Percentiles rank a stretch among this genome's conserved stretches.
Evolutionary conservation across 2,888 invertebrate species (phyloP).

Genomic region (Drosophila greeni): DNA sequence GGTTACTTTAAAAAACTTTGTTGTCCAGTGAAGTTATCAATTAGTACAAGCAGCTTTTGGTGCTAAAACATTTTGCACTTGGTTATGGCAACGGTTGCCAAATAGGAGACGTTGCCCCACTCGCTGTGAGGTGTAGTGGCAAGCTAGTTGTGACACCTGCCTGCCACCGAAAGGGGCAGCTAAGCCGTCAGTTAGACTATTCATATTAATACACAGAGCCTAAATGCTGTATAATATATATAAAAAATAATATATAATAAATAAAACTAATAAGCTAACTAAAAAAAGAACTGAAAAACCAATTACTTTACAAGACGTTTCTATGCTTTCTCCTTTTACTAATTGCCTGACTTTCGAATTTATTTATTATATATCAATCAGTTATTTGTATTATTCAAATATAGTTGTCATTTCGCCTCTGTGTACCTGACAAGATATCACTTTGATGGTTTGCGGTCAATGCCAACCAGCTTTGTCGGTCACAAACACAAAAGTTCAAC

Average conservation of each 20-base stretch:
- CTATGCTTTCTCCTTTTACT: background rate
- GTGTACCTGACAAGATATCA: constrained; percentile 28
- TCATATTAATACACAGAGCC: background rate
- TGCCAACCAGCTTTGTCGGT: constrained; percentile 54
- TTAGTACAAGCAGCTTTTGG: constrained; percentile 21
- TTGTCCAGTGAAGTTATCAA: constrained; percentile 19
- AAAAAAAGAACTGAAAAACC: too few relatives aligned
- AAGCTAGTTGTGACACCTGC: constrained; percentile 67
- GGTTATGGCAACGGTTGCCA: constrained; percentile 36
- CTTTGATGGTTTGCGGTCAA: constrained; percentile 67
- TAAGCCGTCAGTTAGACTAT: background rate
- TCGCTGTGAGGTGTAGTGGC: constrained; percentile 45
- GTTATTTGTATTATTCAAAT: background rate
- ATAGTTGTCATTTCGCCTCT: background rate
- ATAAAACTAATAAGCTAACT: too few relatives aligned
- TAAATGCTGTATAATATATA: background rate
- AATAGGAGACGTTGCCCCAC: constrained; percentile 38
- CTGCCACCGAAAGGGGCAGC: constrained; percentile 21
- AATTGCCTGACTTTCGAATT: background rate
- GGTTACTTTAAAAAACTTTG: background rate
- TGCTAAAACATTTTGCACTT: constrained; percentile 31
- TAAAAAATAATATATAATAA: background rate
- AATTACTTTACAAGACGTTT: background rate
- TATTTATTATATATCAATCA: background rate
- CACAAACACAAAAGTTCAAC: constrained; percentile 35